Percentiles rank a stretch among this genome's conserved stretches.
These are phyloP conservation scores for Hyposoter dolosus DNA, from an alignment of 2,888 invertebrate genomes.

Conservation along the genomic window DNA sequence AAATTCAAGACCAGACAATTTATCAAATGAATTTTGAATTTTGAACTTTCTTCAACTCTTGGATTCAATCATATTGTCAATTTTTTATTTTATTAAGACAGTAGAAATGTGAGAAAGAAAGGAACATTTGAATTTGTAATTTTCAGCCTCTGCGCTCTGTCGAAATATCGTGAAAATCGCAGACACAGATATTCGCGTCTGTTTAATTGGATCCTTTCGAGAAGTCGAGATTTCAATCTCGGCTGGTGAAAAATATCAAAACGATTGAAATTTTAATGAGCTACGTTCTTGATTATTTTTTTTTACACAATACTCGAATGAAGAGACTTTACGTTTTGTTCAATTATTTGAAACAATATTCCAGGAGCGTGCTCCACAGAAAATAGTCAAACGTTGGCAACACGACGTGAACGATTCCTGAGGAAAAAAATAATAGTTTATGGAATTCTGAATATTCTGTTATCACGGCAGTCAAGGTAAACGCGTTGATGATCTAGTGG, in stretches of 20 bases:
- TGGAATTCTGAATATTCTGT: neutral
- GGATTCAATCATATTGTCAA: neutral
- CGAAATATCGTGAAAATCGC: slow-evolving; percentile 5
- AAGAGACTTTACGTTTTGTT: neutral
- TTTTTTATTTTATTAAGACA: neutral
- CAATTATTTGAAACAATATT: slow-evolving; percentile 7
- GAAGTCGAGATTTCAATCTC: slow-evolving; percentile 8
- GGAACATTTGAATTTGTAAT: slow-evolving; percentile 4
- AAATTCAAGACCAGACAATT: neutral
- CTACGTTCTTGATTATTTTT: neutral
- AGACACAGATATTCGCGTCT: neutral
- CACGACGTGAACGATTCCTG: neutral
- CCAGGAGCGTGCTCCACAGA: too few relatives aligned
- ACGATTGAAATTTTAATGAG: slow-evolving; percentile 25
- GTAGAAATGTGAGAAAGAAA: neutral
- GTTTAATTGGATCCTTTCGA: slow-evolving; percentile 26
- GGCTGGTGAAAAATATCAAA: neutral
- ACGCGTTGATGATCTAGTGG: neutral
- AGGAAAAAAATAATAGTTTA: neutral
- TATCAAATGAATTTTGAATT: neutral
- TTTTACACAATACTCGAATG: neutral
- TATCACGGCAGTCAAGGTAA: neutral
- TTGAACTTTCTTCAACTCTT: neutral
- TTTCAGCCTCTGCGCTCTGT: neutral
- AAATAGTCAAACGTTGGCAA: neutral